Evolutionary conservation across 1,140 invertebrate species (phyloP).

Genomic region (Ostrea edulis): DNA sequence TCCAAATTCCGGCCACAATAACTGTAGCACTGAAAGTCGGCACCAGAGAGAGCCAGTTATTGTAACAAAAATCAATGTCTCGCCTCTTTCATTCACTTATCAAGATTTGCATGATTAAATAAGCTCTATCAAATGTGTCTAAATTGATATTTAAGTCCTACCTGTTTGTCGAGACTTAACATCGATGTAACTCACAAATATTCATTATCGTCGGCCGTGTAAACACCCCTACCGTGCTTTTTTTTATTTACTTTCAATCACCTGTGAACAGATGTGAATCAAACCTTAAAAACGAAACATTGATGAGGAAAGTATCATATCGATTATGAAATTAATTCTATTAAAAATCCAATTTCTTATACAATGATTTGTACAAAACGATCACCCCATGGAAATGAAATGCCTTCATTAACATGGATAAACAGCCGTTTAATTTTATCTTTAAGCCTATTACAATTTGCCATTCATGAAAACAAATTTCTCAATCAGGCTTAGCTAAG

Average conservation of each 20-base stretch:
- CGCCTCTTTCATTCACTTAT: background rate
- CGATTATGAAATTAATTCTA: background rate
- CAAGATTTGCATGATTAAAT: conserved; percentile 7
- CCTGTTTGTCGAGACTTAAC: background rate
- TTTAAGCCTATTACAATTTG: background rate
- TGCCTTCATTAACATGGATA: background rate
- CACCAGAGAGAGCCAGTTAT: background rate
- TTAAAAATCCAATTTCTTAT: conserved; percentile 1
- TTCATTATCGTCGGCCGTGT: background rate
- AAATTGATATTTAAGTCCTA: background rate
- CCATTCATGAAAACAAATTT: conserved; percentile 9
- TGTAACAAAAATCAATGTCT: background rate
- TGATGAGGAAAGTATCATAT: background rate
- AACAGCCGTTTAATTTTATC: conserved; percentile 9
- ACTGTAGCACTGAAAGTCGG: background rate
- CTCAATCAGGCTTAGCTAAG: background rate
- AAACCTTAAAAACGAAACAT: background rate
- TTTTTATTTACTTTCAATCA: background rate
- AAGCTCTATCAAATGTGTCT: background rate
- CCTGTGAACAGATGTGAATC: conserved; percentile 1
- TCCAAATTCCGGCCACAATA: background rate
- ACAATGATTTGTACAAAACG: background rate
- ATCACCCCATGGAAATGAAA: background rate
- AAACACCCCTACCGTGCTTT: background rate
- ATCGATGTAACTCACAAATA: background rate